A percentile compares a stretch with the other conserved stretches of the same genome.
These are phyloP conservation scores for Callorhinus ursinus DNA, from an alignment of 2,113 vertebrate species.

Conservation along the genomic window DNA sequence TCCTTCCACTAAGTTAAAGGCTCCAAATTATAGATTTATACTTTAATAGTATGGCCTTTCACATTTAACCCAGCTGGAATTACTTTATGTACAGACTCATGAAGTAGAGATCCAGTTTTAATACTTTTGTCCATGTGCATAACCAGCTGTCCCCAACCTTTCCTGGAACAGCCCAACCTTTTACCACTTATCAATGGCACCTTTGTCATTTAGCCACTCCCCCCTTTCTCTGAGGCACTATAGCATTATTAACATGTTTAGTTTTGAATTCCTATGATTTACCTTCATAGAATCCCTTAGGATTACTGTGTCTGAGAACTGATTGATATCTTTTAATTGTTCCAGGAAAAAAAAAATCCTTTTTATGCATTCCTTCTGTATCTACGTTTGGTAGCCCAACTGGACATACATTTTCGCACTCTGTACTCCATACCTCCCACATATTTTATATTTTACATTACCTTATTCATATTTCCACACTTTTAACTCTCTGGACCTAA, in stretches of 20 bases:
- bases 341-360: background rate
- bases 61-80: background rate
- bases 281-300: background rate
- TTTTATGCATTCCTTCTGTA: background rate
- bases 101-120: background rate
- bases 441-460: background rate
- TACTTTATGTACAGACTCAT: background rate
- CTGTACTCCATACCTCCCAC: background rate
- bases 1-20: background rate
- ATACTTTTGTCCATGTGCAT: background rate
- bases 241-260: background rate
- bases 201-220: background rate
- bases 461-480: background rate
- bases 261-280: background rate
- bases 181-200: background rate
- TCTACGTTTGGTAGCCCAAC: background rate
- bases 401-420: background rate
- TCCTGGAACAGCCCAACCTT: background rate
- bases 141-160: background rate
- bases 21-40: background rate
- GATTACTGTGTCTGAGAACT: background rate
- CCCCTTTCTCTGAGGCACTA: background rate
- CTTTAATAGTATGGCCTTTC: background rate
- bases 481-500: background rate
- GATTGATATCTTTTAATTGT: background rate